A percentile compares a stretch with the other conserved stretches of the same genome.
phyloP scores from a whole-genome alignment of 1,140 invertebrate genomes.

The Aphidius gifuensis region DNA sequence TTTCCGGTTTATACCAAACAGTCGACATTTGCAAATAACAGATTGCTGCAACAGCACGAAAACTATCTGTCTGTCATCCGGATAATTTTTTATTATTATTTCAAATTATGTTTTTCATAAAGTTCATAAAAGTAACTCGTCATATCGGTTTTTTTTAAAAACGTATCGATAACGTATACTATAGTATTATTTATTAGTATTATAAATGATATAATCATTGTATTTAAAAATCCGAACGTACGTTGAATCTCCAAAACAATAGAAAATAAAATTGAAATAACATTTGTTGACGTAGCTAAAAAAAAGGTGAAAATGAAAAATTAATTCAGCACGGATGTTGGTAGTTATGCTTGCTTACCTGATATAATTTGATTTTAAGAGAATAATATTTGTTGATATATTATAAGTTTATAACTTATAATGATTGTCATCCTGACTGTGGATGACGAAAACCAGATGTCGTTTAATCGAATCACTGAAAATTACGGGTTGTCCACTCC shows the following conservation, averaged over 20 bases:
- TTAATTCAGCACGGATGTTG: slow-evolving; percentile 46
- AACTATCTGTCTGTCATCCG: slow-evolving; percentile 19
- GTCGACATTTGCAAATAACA: slow-evolving; percentile 47
- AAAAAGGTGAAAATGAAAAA: slow-evolving; percentile 24
- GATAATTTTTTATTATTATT: slow-evolving; percentile 15
- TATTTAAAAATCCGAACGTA: background rate
- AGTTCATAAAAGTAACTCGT: background rate
- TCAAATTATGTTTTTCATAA: background rate
- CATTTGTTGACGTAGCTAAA: background rate
- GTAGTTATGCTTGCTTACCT: slow-evolving; percentile 25
- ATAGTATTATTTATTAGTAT: background rate
- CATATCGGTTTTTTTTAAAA: background rate
- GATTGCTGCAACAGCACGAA: slow-evolving; percentile 31
- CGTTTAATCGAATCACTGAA: slow-evolving; percentile 46
- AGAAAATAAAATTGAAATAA: background rate
- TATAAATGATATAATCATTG: background rate
- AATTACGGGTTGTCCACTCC: slow-evolving; percentile 39
- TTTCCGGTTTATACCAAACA: slow-evolving; percentile 44
- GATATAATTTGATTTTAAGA: slow-evolving; percentile 33
- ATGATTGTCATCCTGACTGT: slow-evolving; percentile 32
- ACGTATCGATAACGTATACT: background rate
- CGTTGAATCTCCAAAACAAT: background rate
- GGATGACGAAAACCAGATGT: slow-evolving; percentile 37
- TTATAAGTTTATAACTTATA: slow-evolving; percentile 52
- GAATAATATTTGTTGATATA: slow-evolving; percentile 44